These are phyloP conservation scores for Pitta sordida DNA, from an alignment of 2,113 vertebrate genomes.

Conservation along the genomic window DNA sequence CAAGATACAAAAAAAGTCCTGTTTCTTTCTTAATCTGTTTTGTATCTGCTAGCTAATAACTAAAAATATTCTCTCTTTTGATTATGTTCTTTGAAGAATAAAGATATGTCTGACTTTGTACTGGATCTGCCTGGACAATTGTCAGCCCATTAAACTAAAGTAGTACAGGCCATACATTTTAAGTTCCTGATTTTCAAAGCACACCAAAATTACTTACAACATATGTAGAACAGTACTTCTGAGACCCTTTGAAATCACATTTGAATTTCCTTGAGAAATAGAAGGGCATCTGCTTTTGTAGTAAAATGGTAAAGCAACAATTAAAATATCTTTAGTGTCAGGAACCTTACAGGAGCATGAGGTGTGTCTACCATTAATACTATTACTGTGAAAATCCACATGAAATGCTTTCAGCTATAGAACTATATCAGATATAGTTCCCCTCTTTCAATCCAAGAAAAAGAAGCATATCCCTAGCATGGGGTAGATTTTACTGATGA, in stretches of 20 bases:
- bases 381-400: background rate
- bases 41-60: slow-evolving; percentile 60
- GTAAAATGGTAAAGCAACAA: background rate
- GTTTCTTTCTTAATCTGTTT: slow-evolving; percentile 41
- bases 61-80: slow-evolving; percentile 57
- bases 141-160: slow-evolving; percentile 65
- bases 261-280: background rate
- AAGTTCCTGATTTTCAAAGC: slow-evolving; percentile 47
- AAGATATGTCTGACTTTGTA: slow-evolving; percentile 50
- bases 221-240: background rate
- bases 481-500: background rate
- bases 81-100: slow-evolving; percentile 67
- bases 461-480: background rate
- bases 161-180: slow-evolving; percentile 44
- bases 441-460: background rate
- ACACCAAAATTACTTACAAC: background rate
- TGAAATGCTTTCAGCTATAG: background rate
- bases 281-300: background rate
- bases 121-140: slow-evolving; percentile 24
- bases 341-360: background rate
- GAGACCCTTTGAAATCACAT: background rate
- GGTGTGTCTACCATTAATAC: background rate
- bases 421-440: background rate
- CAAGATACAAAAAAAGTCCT: background rate
- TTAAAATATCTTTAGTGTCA: background rate